Conservation (phyloP, 64 coral and sea anemone genomes). For the Montipora capricornis region DNA sequence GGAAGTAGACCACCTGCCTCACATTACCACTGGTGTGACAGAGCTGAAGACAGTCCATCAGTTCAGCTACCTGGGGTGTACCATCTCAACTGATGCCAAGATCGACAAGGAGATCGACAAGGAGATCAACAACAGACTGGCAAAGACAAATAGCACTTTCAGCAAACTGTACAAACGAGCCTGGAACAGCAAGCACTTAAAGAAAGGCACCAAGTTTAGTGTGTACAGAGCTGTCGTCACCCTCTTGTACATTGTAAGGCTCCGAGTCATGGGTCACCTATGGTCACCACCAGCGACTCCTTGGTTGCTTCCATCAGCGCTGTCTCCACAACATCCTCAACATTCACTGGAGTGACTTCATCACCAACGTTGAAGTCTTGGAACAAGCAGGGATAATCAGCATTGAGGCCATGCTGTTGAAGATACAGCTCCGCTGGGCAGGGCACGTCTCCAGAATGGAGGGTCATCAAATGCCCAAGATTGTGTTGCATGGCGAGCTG, state of each 20-base stretch:
- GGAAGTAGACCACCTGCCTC: neutral
- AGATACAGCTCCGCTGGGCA: neutral
- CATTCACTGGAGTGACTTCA: constrained; percentile 39
- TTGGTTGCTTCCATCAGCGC: constrained; percentile 41
- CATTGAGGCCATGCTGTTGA: constrained; percentile 15
- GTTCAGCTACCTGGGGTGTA: neutral
- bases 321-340: constrained; percentile 45
- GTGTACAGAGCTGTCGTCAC: constrained; percentile 21
- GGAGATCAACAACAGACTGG: neutral
- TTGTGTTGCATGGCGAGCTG: constrained; percentile 10
- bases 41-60: neutral
- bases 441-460: neutral
- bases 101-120: constrained; percentile 16
- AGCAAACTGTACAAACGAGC: neutral
- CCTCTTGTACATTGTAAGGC: neutral
- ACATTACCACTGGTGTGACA: neutral
- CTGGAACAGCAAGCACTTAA: neutral
- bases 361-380: neutral
- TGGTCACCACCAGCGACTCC: neutral
- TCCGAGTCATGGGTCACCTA: neutral
- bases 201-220: neutral
- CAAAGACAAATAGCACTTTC: neutral
- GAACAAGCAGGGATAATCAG: neutral
- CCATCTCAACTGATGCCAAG: neutral
- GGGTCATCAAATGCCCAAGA: constrained; percentile 2